Base-by-base conservation (phyloP, 2,113 vertebrate genomes). In the Vidua chalybeata region DNA sequence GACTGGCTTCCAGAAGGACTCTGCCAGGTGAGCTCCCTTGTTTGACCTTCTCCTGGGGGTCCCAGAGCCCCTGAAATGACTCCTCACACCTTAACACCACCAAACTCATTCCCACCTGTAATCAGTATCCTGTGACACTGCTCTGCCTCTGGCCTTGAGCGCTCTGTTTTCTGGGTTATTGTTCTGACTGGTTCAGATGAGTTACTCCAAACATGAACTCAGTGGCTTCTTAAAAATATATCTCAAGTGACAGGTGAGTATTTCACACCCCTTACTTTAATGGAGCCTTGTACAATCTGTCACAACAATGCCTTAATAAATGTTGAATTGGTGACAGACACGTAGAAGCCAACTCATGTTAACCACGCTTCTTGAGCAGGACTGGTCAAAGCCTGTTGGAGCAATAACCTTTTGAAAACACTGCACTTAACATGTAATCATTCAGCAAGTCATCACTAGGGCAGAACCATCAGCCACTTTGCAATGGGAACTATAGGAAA, bases 191-290 rank as follows among this genome's bases (percentile, higher is more conserved):
- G 39, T 43, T 91, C 48, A 22, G 55, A 52, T 24, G 45, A 84
- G 48, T 87, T 78, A 78, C 68, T 74, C 78, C 12, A 2, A 63
- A 95, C 66, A 27, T 48, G 62, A 89, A 78, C 81, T 80, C 63
- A 59, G 12, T 33, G 77, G 24, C 55, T 73, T 76, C 56, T 76
- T 66, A 56, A 84, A 84, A 21, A 31, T 46, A 33, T 49, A 91
- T 92, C 30, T 69, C 30, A 7, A 91, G 75, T 93, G 94, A 93
- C 93, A 93, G 68, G 90, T 85, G 90, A 93, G 51, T 80, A 80
- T 91, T 96, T 95, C 91, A 91, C 91, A 88, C 94, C 84, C 82
- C 80, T 74, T 73, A 33, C 59, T 86, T 85, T 59, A 82, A 83
- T 0, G 0, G 64, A 78, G 46, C 35, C 72, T 93, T 0, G 0